Conservation (phyloP, 2,888 invertebrate genomes). For the Seira musarum region DNA sequence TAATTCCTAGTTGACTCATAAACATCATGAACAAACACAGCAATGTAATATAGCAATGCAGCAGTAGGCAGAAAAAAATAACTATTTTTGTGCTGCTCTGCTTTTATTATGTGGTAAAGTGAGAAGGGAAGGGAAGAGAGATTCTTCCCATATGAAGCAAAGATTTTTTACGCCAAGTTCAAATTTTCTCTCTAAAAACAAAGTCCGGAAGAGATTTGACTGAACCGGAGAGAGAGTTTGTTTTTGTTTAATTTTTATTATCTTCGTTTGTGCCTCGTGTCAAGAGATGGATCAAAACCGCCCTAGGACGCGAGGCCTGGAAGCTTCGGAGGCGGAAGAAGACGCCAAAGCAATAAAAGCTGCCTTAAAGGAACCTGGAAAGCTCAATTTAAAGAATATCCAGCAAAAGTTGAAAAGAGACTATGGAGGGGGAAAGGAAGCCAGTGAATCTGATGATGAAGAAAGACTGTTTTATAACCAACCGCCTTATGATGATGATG, state of each 20-base stretch:
- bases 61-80: too few relatives aligned
- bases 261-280: too few relatives aligned
- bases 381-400: constrained; percentile 19
- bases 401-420: constrained; percentile 39
- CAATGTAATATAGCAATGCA: too few relatives aligned
- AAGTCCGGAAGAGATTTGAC: neutral
- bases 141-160: too few relatives aligned
- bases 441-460: constrained; percentile 33
- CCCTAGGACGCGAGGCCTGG: constrained; percentile 42
- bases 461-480: constrained; percentile 42
- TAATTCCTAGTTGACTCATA: too few relatives aligned
- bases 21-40: too few relatives aligned
- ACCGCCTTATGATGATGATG: constrained; percentile 37
- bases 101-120: too few relatives aligned
- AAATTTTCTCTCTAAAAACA: neutral
- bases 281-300: constrained; percentile 48
- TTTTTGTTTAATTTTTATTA: too few relatives aligned
- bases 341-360: constrained; percentile 38
- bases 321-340: constrained; percentile 47
- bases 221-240: too few relatives aligned
- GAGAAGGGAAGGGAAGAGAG: too few relatives aligned
- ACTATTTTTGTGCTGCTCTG: too few relatives aligned
- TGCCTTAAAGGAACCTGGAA: constrained; percentile 32
- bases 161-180: too few relatives aligned
- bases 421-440: constrained; percentile 34